Percentiles rank a stretch among this genome's conserved stretches.
phyloP scores from a whole-genome alignment of 1,140 invertebrate species.

The Drosophila navojoa region DNA sequence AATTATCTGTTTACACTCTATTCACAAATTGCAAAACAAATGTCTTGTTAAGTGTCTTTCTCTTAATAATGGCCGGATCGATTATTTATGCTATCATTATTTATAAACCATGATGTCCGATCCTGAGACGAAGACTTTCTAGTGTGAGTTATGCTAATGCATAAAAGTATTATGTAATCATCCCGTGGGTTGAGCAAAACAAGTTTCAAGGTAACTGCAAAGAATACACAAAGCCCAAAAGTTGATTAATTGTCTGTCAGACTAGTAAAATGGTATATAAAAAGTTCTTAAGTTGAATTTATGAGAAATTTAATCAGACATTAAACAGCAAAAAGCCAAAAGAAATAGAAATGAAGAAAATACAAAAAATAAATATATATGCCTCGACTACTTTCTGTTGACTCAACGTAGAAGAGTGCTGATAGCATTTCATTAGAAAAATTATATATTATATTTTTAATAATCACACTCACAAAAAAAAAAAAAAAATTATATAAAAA shows the following conservation, averaged over 20 bases:
- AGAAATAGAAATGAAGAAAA: background rate
- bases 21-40: conserved; percentile 24
- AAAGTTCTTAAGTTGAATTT: conserved; percentile 50
- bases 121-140: conserved; percentile 43
- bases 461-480: conserved; percentile 59
- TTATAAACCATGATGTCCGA: conserved; percentile 64
- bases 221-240: conserved; percentile 25
- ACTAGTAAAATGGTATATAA: conserved; percentile 67
- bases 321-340: background rate
- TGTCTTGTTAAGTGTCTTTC: conserved; percentile 21
- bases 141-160: conserved; percentile 53
- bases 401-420: conserved; percentile 9
- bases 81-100: conserved; percentile 34
- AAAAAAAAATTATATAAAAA: conserved; percentile 25
- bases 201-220: conserved; percentile 49
- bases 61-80: background rate
- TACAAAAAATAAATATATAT: background rate
- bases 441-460: conserved; percentile 56
- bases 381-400: conserved; percentile 20
- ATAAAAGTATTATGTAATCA: conserved; percentile 65
- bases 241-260: conserved; percentile 74
- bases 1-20: conserved; percentile 20
- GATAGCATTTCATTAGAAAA: conserved; percentile 66
- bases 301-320: conserved; percentile 43
- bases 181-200: conserved; percentile 40